Percentiles rank a stretch among this genome's conserved stretches.
phyloP scores from a whole-genome alignment of 2,113 vertebrate genomes.

The Mustela lutreola region DNA sequence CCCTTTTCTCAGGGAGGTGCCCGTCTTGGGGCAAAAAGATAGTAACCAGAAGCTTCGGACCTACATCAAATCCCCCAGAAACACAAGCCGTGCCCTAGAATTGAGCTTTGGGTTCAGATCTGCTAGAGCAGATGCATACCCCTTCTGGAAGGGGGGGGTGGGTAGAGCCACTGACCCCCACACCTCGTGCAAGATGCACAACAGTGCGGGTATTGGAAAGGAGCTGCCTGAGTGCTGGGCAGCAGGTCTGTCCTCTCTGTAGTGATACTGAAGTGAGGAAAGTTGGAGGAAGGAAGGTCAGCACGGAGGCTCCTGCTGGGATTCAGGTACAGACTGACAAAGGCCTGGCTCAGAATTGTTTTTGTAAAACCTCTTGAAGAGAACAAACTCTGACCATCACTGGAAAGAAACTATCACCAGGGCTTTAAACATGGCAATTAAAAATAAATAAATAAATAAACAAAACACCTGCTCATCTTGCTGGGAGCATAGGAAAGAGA shows the following conservation, averaged over 20 bases:
- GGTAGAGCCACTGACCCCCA: too few species aligned
- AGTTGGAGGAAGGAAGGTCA: not conserved
- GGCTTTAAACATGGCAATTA: not conserved
- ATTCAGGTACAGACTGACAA: not conserved
- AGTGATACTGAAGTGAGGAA: not conserved
- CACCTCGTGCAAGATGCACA: rapidly evolving
- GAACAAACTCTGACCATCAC: not conserved
- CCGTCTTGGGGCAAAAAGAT: too few species aligned
- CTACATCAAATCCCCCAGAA: not conserved
- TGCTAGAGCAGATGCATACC: not conserved
- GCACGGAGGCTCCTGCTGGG: not conserved
- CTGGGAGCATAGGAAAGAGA: too few species aligned
- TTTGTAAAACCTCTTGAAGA: not conserved
- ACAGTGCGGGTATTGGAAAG: not conserved
- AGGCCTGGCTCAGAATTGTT: not conserved
- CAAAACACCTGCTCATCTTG: not conserved
- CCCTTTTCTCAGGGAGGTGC: not conserved
- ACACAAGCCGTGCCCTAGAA: not conserved
- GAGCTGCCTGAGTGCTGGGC: too few species aligned
- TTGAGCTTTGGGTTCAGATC: not conserved
- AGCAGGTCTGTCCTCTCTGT: not conserved
- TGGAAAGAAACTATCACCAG: not conserved
- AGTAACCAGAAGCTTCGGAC: not conserved
- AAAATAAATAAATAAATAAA: not conserved
- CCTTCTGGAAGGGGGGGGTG: not conserved